These are phyloP conservation scores for Crocallis elinguaria DNA, from an alignment of 2,888 invertebrate species.

Conservation along the genomic window DNA sequence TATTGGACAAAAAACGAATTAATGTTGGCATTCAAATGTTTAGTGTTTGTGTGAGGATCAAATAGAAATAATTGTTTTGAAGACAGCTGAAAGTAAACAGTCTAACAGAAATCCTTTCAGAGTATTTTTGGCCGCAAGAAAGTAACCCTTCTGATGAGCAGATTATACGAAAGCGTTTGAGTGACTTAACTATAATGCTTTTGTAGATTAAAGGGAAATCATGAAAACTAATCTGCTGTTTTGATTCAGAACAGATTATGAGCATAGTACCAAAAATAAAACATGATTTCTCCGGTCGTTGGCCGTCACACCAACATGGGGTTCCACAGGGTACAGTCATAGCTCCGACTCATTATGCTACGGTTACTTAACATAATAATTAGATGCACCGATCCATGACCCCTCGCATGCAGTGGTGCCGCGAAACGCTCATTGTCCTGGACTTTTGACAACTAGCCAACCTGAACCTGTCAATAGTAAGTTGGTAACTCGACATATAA, in stretches of 20 bases:
- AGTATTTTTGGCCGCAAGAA: not conserved
- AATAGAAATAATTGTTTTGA: not conserved
- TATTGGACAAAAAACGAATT: not conserved
- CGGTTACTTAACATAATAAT: constrained; percentile 52
- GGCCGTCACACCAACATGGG: constrained; percentile 36
- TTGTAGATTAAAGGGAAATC: constrained; percentile 10
- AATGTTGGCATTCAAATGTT: not conserved
- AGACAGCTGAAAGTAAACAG: not conserved
- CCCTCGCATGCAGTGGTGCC: constrained; percentile 53
- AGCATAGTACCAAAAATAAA: constrained; percentile 33
- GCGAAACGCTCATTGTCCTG: constrained; percentile 59
- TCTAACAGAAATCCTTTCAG: not conserved
- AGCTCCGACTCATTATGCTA: constrained; percentile 28
- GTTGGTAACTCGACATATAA: constrained; percentile 22
- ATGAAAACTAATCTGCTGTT: constrained; percentile 12
- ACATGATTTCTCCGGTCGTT: constrained; percentile 34
- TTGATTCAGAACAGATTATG: constrained; percentile 22
- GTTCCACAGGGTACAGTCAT: constrained; percentile 39
- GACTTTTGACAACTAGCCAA: constrained; percentile 60
- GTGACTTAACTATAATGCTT: constrained; percentile 4
- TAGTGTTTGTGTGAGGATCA: not conserved
- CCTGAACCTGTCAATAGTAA: constrained; percentile 48
- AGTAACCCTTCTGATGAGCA: not conserved
- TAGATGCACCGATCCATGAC: constrained; percentile 55
- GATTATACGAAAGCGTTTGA: constrained; percentile 2